These are phyloP conservation scores for Carposina sasakii DNA, from an alignment of 1,140 invertebrate species.

Conservation along the genomic window DNA sequence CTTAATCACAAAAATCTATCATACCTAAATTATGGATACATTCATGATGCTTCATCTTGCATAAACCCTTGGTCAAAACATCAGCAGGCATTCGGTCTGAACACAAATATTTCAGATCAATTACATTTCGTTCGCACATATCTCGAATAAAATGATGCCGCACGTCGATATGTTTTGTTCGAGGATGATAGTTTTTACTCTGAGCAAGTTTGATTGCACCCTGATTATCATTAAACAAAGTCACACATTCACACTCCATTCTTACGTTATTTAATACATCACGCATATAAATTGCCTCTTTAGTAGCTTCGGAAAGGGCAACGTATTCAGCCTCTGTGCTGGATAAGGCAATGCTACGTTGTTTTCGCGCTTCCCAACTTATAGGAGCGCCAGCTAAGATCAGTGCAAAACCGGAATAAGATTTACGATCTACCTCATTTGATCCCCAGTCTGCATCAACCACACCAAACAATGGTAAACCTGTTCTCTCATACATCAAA, in stretches of 20 bases:
- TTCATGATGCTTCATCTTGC: neutral
- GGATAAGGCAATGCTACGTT: constrained; percentile 28
- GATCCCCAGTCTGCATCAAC: constrained; percentile 57
- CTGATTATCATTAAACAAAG: neutral
- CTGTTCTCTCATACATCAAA: constrained; percentile 34
- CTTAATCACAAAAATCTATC: too few relatives aligned
- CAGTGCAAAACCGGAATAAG: constrained; percentile 28
- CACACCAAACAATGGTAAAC: constrained; percentile 28
- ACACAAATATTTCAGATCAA: neutral
- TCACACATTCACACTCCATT: neutral
- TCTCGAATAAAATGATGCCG: neutral
- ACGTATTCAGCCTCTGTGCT: constrained; percentile 25
- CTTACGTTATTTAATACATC: neutral
- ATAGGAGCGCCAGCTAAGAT: constrained; percentile 24
- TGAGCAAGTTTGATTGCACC: neutral
- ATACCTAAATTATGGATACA: too few relatives aligned
- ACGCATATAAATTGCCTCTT: neutral
- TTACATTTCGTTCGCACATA: neutral
- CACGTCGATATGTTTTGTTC: neutral
- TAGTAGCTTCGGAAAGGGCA: neutral
- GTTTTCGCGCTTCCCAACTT: constrained; percentile 28
- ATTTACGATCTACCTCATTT: constrained; percentile 9
- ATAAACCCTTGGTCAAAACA: neutral
- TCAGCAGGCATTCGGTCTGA: neutral
- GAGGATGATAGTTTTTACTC: neutral